Conservation (phyloP, 2,888 invertebrate genomes). For the Rotaria magnacalcarata region DNA sequence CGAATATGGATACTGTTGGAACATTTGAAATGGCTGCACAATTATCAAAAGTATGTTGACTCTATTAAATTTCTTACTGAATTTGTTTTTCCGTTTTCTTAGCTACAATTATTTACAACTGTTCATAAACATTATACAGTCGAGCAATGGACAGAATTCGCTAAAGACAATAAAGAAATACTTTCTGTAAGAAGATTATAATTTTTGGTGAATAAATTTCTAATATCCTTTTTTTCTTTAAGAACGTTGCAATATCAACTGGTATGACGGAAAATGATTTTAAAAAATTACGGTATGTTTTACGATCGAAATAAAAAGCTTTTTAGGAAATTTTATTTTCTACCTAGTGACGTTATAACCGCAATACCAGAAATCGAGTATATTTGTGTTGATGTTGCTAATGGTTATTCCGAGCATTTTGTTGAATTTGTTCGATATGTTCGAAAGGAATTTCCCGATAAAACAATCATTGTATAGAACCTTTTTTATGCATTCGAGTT, state of each 20-base stretch:
- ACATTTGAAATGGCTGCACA: conserved; percentile 86
- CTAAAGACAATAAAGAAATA: conserved; percentile 57
- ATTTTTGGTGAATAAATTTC: no score
- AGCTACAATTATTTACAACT: conserved; percentile 80
- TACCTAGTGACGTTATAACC: conserved; percentile 50
- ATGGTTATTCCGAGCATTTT: conserved; percentile 80
- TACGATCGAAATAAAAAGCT: conserved; percentile 52
- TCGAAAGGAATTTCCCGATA: conserved; percentile 70
- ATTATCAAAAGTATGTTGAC: conserved; percentile 68
- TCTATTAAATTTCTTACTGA: background rate
- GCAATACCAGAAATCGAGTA: conserved; percentile 71
- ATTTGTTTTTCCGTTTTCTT: conserved; percentile 54
- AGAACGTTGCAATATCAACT: conserved; percentile 71
- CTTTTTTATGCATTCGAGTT: no score
- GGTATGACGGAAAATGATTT: conserved; percentile 78
- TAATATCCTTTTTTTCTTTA: background rate
- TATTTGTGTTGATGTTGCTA: conserved; percentile 85
- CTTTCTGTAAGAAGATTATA: conserved; percentile 39
- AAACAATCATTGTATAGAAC: no score
- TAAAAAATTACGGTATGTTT: conserved; percentile 57
- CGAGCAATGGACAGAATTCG: conserved; percentile 76
- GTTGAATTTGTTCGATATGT: conserved; percentile 78
- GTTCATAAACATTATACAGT: conserved; percentile 81
- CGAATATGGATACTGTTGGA: conserved; percentile 94
- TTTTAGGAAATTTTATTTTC: background rate